Conservation (phyloP, 2,797 vertebrate genomes). For the Syndactyla subalaris region DNA sequence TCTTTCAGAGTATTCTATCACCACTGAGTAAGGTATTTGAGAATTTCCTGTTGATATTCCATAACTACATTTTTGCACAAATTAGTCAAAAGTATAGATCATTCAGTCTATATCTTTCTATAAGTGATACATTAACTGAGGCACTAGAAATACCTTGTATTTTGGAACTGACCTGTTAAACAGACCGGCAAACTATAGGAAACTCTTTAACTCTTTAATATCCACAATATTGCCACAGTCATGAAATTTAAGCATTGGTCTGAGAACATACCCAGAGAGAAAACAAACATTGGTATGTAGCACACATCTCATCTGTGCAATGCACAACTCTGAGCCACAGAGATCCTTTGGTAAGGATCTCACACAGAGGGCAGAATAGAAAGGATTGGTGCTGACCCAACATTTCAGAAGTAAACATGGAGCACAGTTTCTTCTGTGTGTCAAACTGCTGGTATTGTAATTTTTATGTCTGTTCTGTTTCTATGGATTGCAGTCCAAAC, state of each 20-base stretch:
- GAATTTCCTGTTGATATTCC: background rate
- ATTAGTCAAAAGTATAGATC: background rate
- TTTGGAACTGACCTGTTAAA: background rate
- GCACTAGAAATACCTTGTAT: background rate
- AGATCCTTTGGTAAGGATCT: background rate
- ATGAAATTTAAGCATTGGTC: background rate
- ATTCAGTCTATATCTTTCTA: background rate
- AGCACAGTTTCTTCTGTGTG: background rate
- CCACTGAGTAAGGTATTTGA: background rate
- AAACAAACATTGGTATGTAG: background rate
- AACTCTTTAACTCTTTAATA: background rate
- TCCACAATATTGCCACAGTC: background rate
- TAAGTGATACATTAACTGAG: background rate
- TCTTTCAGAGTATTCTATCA: background rate
- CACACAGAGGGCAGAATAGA: background rate
- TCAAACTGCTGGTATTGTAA: background rate
- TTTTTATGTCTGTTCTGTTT: background rate
- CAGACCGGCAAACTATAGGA: background rate
- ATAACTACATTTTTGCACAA: background rate
- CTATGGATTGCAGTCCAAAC: background rate
- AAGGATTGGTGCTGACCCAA: background rate
- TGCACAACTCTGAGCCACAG: background rate
- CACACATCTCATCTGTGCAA: background rate
- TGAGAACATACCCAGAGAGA: background rate
- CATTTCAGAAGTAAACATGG: background rate